Conservation (phyloP, 2,888 invertebrate genomes). For the Pandemis heparana region DNA sequence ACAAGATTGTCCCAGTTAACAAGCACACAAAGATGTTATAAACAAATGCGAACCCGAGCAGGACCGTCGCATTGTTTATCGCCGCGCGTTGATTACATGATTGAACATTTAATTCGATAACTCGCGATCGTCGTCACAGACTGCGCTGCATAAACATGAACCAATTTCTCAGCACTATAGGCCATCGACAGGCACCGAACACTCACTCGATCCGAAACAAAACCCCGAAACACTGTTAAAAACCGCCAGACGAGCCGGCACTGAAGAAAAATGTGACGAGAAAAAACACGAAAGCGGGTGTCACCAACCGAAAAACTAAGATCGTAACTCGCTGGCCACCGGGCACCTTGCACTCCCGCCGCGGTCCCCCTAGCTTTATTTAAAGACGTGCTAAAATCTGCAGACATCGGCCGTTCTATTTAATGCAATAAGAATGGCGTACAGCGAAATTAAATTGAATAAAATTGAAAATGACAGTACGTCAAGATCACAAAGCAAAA, state of each 20-base stretch:
- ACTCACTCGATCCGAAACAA: conserved; percentile 62
- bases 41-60: conserved; percentile 65
- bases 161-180: conserved; percentile 17
- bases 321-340: conserved; percentile 57
- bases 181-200: conserved; percentile 50
- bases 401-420: conserved; percentile 72
- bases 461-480: conserved; percentile 81
- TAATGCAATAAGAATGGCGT: conserved; percentile 80
- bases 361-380: conserved; percentile 62
- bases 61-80: conserved; percentile 76
- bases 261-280: conserved; percentile 58
- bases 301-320: conserved; percentile 53
- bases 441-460: conserved; percentile 81
- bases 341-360: conserved; percentile 63
- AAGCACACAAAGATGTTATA: conserved; percentile 52
- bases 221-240: conserved; percentile 60
- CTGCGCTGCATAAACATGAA: conserved; percentile 48
- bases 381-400: conserved; percentile 69
- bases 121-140: conserved; percentile 44
- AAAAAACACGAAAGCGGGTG: conserved; percentile 59
- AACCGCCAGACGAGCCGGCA: conserved; percentile 73
- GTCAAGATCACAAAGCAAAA: conserved; percentile 69
- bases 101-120: conserved; percentile 47
- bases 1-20: conserved; percentile 20
- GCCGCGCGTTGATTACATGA: conserved; percentile 54